Base-by-base conservation (phyloP, 1,140 invertebrate species). In the Drosophila suzukii region DNA sequence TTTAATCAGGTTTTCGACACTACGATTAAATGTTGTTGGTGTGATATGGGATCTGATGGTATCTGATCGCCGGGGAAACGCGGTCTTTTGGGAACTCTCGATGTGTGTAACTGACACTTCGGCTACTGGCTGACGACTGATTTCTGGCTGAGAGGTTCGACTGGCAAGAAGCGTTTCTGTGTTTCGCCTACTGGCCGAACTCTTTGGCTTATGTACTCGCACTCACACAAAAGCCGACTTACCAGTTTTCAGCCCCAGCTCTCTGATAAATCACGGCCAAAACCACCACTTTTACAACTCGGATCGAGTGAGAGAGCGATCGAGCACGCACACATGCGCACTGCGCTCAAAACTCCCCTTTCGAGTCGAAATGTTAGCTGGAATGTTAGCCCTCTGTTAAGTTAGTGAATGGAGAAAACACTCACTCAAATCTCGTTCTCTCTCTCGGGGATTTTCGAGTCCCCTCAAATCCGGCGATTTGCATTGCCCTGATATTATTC, bases 111-210 rank as follows among this genome's bases (percentile, higher is more conserved):
- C 85, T 90, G 78, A 82, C 89, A 89, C 89, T 81, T 91, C 83
- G 89, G 81, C 83, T 77, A 89, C 89, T 89, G 72, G 81, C 88
- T 77, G 83, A 90, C 83, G 89, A 91, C 89, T 91, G 89, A 91
- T 79, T 91, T 91, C 77, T 82, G 62, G 67, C 75, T 79, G 70
- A 77, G 70, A 75, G 61, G 70, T 61, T 75, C 72, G 73, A 70
- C 81, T 82, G 84, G 79, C 73, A 91, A 89, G 89, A 91, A 91
- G 89, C 83, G 83, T 91, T 88, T 78, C 68, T 82, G 78, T 86
- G 82, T 71, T 75, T 32, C 58, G 61, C 62, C 56, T 30, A 68
- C 73, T 76, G 80, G 76, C 66, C 81, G 59, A 74, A 76, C 78
- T 81, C 74, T 72, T 62, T 71, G 55, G 36, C 43, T 47, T 76